Evolutionary conservation across 1,140 invertebrate species (phyloP).

Genomic region (Sweltsa coloradensis): DNA sequence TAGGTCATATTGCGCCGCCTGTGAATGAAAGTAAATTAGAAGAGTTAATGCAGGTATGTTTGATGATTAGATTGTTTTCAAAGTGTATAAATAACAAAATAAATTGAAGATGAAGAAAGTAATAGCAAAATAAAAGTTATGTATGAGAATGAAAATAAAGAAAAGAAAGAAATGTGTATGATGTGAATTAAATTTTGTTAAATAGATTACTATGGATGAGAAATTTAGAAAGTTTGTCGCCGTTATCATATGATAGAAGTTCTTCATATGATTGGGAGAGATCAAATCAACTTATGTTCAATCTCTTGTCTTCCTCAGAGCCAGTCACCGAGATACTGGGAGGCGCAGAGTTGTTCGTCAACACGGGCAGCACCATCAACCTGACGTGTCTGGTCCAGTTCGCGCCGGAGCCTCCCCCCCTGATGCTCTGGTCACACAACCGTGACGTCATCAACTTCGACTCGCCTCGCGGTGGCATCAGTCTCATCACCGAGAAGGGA

Average conservation of each 20-base stretch:
- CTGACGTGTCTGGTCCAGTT: slow-evolving; percentile 72
- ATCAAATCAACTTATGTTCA: too few relatives aligned
- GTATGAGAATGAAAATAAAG: not conserved
- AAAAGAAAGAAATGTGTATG: not conserved
- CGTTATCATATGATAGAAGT: slow-evolving; percentile 7
- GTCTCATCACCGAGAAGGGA: slow-evolving; percentile 66
- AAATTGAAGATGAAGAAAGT: too few relatives aligned
- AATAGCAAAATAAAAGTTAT: not conserved
- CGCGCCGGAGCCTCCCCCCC: slow-evolving; percentile 64
- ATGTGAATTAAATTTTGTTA: not conserved
- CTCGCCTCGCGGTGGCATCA: slow-evolving; percentile 62
- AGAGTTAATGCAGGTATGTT: too few relatives aligned
- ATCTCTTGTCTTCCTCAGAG: slow-evolving; percentile 46
- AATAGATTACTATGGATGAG: not conserved
- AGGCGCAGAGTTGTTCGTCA: slow-evolving; percentile 68
- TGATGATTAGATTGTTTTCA: too few relatives aligned
- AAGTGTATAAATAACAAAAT: too few relatives aligned
- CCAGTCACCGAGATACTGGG: slow-evolving; percentile 72
- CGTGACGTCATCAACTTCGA: slow-evolving; percentile 67
- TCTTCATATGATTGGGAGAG: slow-evolving; percentile 14
- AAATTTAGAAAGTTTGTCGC: not conserved
- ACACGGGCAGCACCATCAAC: slow-evolving; percentile 78
- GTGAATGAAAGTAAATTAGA: too few relatives aligned
- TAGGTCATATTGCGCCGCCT: too few relatives aligned
- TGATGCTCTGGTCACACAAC: slow-evolving; percentile 71